Evolutionary conservation across 2,888 invertebrate species (phyloP), one percentile per base, ranked within the genome.

Genomic region (Lasioglossum pauxillum): DNA sequence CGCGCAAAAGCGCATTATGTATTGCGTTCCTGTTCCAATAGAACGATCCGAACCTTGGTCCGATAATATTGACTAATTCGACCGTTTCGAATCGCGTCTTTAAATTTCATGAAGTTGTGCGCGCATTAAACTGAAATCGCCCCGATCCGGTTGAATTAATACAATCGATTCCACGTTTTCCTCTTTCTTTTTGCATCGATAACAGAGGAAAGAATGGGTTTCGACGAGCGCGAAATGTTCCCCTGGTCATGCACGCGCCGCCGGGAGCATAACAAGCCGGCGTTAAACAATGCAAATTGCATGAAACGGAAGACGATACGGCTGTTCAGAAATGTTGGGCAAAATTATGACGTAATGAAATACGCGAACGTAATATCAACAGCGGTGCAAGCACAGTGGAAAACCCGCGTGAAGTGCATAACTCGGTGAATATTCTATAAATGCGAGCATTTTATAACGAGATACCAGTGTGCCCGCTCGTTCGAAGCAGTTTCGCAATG

Each of bases 11-110:
- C 75, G 57, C 79, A 86, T 53, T 53, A 53, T 23, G 86, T 83
- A 80, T 84, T 64, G 89, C 83, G 57, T 80, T 77, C 78, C 57
- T 57, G 49, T 82, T 75, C 78, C 89, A 78, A 82, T 64, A 75
- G 73, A 71, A 83, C 75, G 57, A 57, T 35, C 7, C 84, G 12
- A 35, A 41, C 75, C 78, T 72, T 64, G 79, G 38, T 67, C 75
- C 78, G 74, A 74, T 71, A 73, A 79, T 88, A 88, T 86, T 75
- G 86, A 89, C 83, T 89, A 89, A 88, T 88, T 88, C 89, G 60
- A 67, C 53, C 89, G 83, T 87, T 89, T 82, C 78, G 75, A 77
- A 77, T 53, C 83, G 67, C 71, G 82, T 83, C 78, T 72, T 83
- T 75, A 85, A 85, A 85, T 85, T 85, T 83, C 75, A 76, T 64